Conservation (phyloP, 2,888 invertebrate species). For the Diarsia dahlii region DNA sequence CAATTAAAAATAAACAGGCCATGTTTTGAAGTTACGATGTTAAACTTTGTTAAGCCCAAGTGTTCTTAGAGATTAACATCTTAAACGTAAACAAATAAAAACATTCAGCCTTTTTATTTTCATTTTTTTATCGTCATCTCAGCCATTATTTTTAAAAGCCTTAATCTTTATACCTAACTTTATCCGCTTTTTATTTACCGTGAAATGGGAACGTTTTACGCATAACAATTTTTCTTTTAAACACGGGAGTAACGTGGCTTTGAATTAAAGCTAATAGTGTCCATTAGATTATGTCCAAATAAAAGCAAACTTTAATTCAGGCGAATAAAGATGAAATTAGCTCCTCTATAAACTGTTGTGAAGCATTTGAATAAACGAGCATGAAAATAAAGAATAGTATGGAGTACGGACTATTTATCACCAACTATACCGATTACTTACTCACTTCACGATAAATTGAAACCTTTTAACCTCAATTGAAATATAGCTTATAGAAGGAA, state of each 20-base stretch:
- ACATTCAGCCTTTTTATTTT: conserved; percentile 49
- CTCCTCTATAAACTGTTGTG: not conserved
- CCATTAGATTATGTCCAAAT: conserved; percentile 48
- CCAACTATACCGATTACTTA: conserved; percentile 56
- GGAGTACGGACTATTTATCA: conserved; percentile 64
- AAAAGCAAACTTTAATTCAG: conserved; percentile 22
- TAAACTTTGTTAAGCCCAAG: conserved; percentile 35
- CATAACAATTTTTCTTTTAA: conserved; percentile 62
- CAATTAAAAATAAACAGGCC: conserved; percentile 53
- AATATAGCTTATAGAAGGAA: conserved; percentile 73
- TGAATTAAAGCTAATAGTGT: conserved; percentile 55
- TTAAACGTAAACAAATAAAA: conserved; percentile 50
- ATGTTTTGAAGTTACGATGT: conserved; percentile 20
- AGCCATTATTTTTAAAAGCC: conserved; percentile 67
- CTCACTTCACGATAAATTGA: conserved; percentile 74
- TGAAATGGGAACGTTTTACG: conserved; percentile 66
- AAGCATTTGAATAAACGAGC: conserved; percentile 27
- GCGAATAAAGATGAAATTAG: conserved; percentile 16
- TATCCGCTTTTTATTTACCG: conserved; percentile 67
- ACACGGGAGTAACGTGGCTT: conserved; percentile 46
- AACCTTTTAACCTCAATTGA: conserved; percentile 77
- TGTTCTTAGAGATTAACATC: conserved; percentile 40
- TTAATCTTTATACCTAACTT: conserved; percentile 66
- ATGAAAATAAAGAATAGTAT: conserved; percentile 23
- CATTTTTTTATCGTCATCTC: conserved; percentile 49